Percentiles rank a stretch among this genome's conserved stretches.
phyloP scores from a whole-genome alignment of 2,888 invertebrate genomes.

The Teleogryllus oceanicus region DNA sequence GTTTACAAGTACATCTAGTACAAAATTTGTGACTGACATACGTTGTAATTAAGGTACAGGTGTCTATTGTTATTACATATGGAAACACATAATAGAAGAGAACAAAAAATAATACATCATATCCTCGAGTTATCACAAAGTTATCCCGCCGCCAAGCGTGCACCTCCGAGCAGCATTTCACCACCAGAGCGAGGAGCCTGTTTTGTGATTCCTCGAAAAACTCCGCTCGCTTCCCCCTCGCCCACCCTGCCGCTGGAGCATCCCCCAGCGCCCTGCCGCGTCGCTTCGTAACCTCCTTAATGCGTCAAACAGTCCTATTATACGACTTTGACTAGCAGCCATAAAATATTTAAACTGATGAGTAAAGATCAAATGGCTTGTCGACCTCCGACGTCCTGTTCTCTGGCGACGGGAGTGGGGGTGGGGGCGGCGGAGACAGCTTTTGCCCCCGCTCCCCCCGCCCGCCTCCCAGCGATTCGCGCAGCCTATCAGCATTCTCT shows the following conservation, averaged over 20 bases:
- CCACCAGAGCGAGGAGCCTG: too few relatives aligned
- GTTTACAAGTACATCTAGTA: too few relatives aligned
- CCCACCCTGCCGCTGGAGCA: neutral
- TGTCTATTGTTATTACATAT: too few relatives aligned
- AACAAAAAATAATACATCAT: too few relatives aligned
- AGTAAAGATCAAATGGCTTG: constrained; percentile 23
- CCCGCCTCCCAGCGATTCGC: neutral
- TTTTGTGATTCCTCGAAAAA: too few relatives aligned
- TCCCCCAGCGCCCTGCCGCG: neutral
- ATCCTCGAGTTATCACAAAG: too few relatives aligned
- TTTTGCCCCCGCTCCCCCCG: too few relatives aligned
- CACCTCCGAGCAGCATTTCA: too few relatives aligned
- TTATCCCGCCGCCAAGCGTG: too few relatives aligned
- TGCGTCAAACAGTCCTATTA: constrained; percentile 50
- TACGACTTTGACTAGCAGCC: constrained; percentile 50
- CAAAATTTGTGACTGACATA: too few relatives aligned
- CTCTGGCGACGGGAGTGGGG: neutral
- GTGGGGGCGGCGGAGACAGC: neutral
- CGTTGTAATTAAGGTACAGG: too few relatives aligned
- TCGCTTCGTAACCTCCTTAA: constrained; percentile 20
- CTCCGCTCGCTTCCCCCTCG: neutral
- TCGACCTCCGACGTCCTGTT: constrained; percentile 3
- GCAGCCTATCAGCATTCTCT: constrained; percentile 7
- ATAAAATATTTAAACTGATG: constrained; percentile 47
- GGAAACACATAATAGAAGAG: too few relatives aligned